phyloP scores from a whole-genome alignment of 2,888 invertebrate species.

The Dermolepida albohirtum region DNA sequence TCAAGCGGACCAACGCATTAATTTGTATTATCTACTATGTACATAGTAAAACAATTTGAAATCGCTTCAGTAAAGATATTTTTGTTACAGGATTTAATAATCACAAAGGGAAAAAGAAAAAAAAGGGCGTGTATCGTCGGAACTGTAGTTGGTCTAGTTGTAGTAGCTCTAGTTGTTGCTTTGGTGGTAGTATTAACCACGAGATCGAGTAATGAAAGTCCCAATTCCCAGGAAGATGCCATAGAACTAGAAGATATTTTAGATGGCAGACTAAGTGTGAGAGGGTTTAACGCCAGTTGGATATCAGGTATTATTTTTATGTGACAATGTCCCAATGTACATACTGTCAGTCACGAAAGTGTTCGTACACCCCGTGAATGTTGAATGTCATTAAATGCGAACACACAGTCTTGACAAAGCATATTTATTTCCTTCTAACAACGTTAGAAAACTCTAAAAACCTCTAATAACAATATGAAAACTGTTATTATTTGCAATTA shows the following conservation, averaged over 20 bases:
- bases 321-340: too few relatives aligned
- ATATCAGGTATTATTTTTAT: conserved; percentile 72
- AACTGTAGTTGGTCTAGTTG: conserved; percentile 69
- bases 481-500: too few relatives aligned
- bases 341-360: too few relatives aligned
- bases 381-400: too few relatives aligned
- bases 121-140: conserved; percentile 68
- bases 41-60: too few relatives aligned
- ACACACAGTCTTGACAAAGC: too few relatives aligned
- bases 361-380: too few relatives aligned
- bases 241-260: conserved; percentile 80
- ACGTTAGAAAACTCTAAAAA: too few relatives aligned
- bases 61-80: background rate
- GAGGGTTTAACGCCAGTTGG: conserved; percentile 85
- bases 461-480: too few relatives aligned
- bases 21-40: background rate
- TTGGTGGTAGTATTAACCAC: conserved; percentile 60
- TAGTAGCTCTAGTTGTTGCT: conserved; percentile 72
- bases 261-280: conserved; percentile 73
- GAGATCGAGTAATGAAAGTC: conserved; percentile 41
- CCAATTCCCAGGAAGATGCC: conserved; percentile 54
- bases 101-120: conserved; percentile 69
- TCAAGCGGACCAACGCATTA: background rate
- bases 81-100: conserved; percentile 71
- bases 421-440: too few relatives aligned